A percentile compares a stretch with the other conserved stretches of the same genome.
These are phyloP conservation scores for Rhopalosiphum maidis DNA, from an alignment of 1,140 invertebrate genomes.

Conservation along the genomic window DNA sequence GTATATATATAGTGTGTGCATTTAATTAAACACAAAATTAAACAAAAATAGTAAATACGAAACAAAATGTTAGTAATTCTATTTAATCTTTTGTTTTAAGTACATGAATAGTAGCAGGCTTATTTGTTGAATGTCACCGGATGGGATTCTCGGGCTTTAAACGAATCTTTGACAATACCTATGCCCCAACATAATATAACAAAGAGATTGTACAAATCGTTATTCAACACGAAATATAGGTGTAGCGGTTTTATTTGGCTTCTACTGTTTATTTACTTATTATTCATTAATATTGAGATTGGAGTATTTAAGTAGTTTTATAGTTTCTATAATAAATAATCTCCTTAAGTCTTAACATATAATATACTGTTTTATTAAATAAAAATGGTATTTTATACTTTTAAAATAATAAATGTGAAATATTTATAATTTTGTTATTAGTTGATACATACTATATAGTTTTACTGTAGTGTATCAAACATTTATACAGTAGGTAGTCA, in stretches of 20 bases:
- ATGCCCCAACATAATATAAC: neutral
- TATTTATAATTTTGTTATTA: neutral
- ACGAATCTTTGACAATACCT: conserved; percentile 27
- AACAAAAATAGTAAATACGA: neutral
- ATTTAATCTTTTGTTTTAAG: conserved; percentile 30
- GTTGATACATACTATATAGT: neutral
- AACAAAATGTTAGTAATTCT: conserved; percentile 2
- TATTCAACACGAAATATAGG: conserved; percentile 22
- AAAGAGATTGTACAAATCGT: conserved; percentile 34
- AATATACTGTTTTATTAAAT: neutral
- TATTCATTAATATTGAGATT: neutral
- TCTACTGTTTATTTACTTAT: neutral
- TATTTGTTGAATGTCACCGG: conserved; percentile 29
- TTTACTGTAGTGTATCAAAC: neutral
- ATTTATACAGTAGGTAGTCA: neutral
- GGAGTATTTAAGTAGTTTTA: neutral
- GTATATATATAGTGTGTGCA: neutral
- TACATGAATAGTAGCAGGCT: neutral
- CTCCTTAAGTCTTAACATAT: neutral
- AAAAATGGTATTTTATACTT: neutral
- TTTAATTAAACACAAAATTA: neutral
- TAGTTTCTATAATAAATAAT: neutral
- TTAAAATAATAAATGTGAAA: neutral
- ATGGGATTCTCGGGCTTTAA: conserved; percentile 12
- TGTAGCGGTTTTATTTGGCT: neutral